These are phyloP conservation scores for Marcusenius ussheri DNA, from an alignment of 2,113 vertebrate genomes.

Conservation along the genomic window DNA sequence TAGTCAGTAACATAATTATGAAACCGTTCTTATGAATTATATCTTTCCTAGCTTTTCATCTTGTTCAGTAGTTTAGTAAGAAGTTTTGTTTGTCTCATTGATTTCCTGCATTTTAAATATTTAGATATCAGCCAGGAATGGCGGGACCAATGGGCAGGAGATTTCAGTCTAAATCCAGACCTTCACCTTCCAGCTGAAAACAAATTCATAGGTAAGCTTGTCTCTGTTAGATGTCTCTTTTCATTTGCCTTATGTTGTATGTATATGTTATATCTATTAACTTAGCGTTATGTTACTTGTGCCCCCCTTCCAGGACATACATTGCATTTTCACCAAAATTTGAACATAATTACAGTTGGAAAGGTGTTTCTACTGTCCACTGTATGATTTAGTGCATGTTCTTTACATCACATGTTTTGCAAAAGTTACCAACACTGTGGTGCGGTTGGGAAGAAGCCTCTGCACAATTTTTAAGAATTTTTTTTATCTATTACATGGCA, in stretches of 20 bases:
- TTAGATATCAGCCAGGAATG: constrained; percentile 76
- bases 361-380: background rate
- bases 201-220: constrained; percentile 82
- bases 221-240: background rate
- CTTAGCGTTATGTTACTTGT: too few relatives aligned
- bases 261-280: too few relatives aligned
- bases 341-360: background rate
- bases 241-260: background rate
- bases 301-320: too few relatives aligned
- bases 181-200: constrained; percentile 88
- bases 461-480: background rate
- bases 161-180: constrained; percentile 72
- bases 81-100: background rate
- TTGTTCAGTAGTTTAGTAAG: background rate
- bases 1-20: background rate
- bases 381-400: background rate
- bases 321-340: background rate
- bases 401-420: background rate
- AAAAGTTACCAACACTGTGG: background rate
- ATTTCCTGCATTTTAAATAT: background rate
- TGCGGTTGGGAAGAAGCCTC: background rate
- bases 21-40: background rate
- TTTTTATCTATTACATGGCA: background rate
- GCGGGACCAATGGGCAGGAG: constrained; percentile 72
- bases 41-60: background rate